Evolutionary conservation across 2,113 vertebrate species (phyloP).

Genomic region (Cebus imitator): DNA sequence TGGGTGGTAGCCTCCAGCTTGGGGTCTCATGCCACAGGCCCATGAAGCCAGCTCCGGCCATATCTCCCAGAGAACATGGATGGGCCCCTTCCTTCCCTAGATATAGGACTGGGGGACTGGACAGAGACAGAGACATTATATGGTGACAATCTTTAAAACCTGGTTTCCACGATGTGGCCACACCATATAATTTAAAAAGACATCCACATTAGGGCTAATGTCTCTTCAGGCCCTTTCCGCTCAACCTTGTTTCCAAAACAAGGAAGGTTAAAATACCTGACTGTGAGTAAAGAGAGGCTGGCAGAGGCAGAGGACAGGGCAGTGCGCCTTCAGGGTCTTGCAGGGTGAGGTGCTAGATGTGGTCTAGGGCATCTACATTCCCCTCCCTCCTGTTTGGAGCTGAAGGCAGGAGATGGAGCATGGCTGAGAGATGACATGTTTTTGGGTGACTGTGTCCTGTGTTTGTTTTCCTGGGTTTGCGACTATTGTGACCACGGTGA

Average conservation of each 20-base stretch:
- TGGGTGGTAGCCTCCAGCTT: background rate
- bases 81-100: background rate
- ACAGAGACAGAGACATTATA: background rate
- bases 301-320: background rate
- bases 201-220: background rate
- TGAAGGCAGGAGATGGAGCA: background rate
- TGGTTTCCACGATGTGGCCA: background rate
- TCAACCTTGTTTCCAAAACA: background rate
- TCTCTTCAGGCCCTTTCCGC: background rate
- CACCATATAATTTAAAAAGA: background rate
- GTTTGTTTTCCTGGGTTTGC: background rate
- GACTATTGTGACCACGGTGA: background rate
- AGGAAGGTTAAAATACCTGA: background rate
- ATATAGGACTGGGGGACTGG: background rate
- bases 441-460: background rate
- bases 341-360: background rate
- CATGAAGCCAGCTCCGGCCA: background rate
- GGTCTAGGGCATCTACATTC: background rate
- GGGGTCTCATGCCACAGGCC: background rate
- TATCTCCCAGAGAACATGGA: background rate
- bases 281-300: background rate
- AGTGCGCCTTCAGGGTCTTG: background rate
- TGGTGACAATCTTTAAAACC: background rate
- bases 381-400: background rate
- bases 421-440: background rate